Percentiles rank a stretch among this genome's conserved stretches.
phyloP scores from a whole-genome alignment of 2,113 vertebrate genomes.

The Mola mola region DNA sequence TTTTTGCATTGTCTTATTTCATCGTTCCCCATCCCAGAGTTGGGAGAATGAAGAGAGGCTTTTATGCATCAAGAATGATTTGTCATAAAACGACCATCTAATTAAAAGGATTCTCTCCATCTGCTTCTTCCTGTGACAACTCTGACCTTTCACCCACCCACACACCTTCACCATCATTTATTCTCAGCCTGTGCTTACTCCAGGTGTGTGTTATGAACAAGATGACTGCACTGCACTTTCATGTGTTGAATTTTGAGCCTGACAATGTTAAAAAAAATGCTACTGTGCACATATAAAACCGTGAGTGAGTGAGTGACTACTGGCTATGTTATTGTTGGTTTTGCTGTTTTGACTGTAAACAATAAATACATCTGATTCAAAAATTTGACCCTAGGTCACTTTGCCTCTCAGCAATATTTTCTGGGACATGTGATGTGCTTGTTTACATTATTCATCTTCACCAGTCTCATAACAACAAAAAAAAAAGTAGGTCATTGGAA shows the following conservation, averaged over 20 bases:
- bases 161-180: slow-evolving; percentile 41
- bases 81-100: slow-evolving; percentile 52
- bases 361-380: neutral
- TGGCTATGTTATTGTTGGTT: neutral
- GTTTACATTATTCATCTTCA: slow-evolving; percentile 44
- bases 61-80: slow-evolving; percentile 48
- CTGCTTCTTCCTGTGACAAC: slow-evolving; percentile 63
- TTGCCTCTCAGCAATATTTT: slow-evolving; percentile 18
- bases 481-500: neutral
- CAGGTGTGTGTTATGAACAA: slow-evolving; percentile 29
- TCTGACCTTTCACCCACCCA: slow-evolving; percentile 46
- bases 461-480: slow-evolving; percentile 8
- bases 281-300: neutral
- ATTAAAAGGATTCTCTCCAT: slow-evolving; percentile 65
- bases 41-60: slow-evolving; percentile 25
- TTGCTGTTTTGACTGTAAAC: neutral
- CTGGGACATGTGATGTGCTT: slow-evolving; percentile 20
- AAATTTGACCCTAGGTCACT: neutral
- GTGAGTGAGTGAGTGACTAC: neutral
- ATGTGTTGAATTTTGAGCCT: neutral
- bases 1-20: slow-evolving; percentile 49
- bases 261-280: too few species aligned
- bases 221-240: neutral
- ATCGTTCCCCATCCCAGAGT: neutral
- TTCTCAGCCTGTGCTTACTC: slow-evolving; percentile 6